Conservation (phyloP, 2,113 vertebrate species). For the Bubo blakistoni region DNA sequence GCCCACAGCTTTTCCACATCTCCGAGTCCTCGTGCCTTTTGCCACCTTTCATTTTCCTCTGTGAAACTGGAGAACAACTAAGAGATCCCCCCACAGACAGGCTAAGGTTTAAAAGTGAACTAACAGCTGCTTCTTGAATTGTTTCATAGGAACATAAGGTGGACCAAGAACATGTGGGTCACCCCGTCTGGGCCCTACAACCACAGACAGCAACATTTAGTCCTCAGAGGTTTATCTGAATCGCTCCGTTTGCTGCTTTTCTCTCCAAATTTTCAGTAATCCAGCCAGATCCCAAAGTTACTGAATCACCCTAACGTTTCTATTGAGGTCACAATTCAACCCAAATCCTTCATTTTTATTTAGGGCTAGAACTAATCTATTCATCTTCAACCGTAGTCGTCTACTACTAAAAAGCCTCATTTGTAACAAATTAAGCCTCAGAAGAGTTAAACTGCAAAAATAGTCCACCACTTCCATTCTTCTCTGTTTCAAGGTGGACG, state of each 20-base stretch:
- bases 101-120: not conserved
- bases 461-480: not conserved
- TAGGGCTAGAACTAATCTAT: not conserved
- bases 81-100: not conserved
- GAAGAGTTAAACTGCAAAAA: not conserved
- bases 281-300: not conserved
- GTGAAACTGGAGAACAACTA: fast-evolving
- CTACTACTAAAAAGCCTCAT: not conserved
- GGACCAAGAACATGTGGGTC: not conserved
- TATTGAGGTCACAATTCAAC: no score
- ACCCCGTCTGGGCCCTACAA: not conserved
- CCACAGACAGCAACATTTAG: fast-evolving
- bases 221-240: not conserved
- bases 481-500: not conserved
- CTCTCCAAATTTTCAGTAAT: fast-evolving
- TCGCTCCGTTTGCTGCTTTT: not conserved
- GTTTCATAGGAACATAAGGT: not conserved
- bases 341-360: not conserved
- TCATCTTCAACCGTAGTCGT: not conserved
- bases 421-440: not conserved
- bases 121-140: not conserved
- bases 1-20: not conserved
- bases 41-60: not conserved
- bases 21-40: fast-evolving
- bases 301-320: not conserved